Conservation (phyloP, 30 jellyfish, hydroid and myxozoan genomes). For the Turritopsis dohrnii region DNA sequence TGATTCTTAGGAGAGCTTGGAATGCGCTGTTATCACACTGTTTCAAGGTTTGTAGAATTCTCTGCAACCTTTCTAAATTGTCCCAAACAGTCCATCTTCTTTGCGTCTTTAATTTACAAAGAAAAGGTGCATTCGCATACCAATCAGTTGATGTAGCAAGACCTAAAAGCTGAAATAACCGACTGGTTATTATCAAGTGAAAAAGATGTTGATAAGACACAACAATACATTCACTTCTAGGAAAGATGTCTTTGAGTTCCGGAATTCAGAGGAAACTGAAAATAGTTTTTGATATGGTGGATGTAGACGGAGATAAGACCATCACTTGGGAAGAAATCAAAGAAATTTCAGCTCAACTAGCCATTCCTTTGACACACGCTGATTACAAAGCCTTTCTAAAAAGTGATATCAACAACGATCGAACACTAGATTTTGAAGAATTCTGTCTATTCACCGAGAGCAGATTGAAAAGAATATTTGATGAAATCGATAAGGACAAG, state of each 20-base stretch:
- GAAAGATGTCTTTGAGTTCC: background rate
- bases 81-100: no score
- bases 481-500: constrained; percentile 49
- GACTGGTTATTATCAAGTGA: background rate
- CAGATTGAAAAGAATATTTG: constrained; percentile 38
- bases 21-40: no score
- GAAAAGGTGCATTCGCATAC: no score
- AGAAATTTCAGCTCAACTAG: constrained; percentile 36
- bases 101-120: no score
- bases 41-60: no score
- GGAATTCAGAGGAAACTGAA: constrained; percentile 17
- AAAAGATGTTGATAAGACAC: background rate
- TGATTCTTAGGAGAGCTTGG: no score
- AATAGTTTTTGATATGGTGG: constrained; percentile 42
- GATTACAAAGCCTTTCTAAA: constrained; percentile 37
- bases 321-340: constrained; percentile 56
- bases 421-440: constrained; percentile 46
- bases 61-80: no score
- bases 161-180: no score
- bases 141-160: no score
- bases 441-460: constrained; percentile 46
- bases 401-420: constrained; percentile 19
- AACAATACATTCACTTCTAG: background rate
- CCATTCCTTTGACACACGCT: constrained; percentile 31
- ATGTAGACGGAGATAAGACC: constrained; percentile 36